Conservation (phyloP, 2,797 vertebrate genomes). For the Trachops cirrhosus region DNA sequence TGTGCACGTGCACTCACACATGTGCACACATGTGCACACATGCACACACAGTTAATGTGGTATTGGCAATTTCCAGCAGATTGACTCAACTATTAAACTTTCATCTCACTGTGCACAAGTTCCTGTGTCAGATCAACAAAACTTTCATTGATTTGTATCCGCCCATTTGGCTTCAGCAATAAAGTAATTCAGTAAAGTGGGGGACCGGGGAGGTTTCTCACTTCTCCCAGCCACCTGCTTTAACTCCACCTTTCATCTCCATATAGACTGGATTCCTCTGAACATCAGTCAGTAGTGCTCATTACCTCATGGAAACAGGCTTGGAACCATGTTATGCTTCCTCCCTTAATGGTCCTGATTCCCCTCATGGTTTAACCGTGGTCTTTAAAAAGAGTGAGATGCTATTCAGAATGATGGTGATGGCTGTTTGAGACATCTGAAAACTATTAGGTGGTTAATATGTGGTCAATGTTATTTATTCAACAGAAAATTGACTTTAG, state of each 20-base stretch:
- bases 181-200: neutral
- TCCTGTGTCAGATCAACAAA: constrained; percentile 32
- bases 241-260: neutral
- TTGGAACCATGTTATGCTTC: constrained; percentile 46
- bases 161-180: neutral
- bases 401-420: constrained; percentile 46
- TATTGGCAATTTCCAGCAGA: neutral
- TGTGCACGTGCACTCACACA: neutral
- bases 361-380: constrained; percentile 51
- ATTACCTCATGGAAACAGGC: constrained; percentile 58
- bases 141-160: constrained; percentile 15
- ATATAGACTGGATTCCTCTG: constrained; percentile 25
- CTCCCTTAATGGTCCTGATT: constrained; percentile 60
- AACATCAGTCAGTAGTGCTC: constrained; percentile 34
- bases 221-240: neutral
- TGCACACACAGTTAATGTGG: neutral
- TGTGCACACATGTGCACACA: neutral
- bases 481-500: constrained; percentile 60
- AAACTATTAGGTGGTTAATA: constrained; percentile 57
- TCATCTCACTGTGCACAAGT: neutral
- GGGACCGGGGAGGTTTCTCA: neutral
- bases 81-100: neutral
- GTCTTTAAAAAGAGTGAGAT: constrained; percentile 65
- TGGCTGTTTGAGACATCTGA: constrained; percentile 52
- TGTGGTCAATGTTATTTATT: constrained; percentile 59